Percentiles rank a stretch among this genome's conserved stretches.
Conservation (phyloP, 2,113 vertebrate species). For the Pituophis catenifer region DNA sequence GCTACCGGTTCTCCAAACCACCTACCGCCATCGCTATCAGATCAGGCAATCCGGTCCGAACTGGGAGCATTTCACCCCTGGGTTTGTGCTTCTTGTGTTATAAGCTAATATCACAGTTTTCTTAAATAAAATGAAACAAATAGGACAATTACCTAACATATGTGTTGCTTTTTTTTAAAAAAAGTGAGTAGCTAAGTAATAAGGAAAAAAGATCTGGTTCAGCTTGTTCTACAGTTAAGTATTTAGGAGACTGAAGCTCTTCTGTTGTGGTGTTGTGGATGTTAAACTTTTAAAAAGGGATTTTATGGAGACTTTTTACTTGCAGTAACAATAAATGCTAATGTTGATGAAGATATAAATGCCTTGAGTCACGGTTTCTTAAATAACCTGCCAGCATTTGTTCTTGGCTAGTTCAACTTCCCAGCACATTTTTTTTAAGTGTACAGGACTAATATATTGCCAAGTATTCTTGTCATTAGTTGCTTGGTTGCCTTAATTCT, state of each 20-base stretch:
- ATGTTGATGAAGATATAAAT: not conserved
- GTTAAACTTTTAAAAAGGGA: not conserved
- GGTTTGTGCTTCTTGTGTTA: not conserved
- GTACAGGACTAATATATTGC: not conserved
- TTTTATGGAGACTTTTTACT: not conserved
- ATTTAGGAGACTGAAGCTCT: not conserved
- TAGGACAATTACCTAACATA: not conserved
- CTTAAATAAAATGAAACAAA: not conserved
- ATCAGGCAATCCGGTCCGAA: too few relatives aligned
- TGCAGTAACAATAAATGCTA: not conserved
- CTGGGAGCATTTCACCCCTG: too few relatives aligned
- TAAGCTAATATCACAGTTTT: not conserved
- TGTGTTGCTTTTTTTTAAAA: not conserved
- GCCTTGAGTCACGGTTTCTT: not conserved
- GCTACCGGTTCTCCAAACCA: too few relatives aligned
- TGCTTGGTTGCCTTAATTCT: not conserved
- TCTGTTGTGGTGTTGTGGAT: not conserved
- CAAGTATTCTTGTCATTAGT: constrained; percentile 6
- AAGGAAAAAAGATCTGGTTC: not conserved
- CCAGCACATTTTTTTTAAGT: not conserved
- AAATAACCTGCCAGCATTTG: not conserved
- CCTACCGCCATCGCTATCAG: too few relatives aligned
- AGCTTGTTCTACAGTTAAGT: not conserved
- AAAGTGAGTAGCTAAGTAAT: not conserved
- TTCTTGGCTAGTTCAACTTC: not conserved